A percentile compares a stretch with the other conserved stretches of the same genome.
Evolutionary conservation across 2,888 invertebrate genomes (phyloP).

Genomic region (Drosophila meridiana): DNA sequence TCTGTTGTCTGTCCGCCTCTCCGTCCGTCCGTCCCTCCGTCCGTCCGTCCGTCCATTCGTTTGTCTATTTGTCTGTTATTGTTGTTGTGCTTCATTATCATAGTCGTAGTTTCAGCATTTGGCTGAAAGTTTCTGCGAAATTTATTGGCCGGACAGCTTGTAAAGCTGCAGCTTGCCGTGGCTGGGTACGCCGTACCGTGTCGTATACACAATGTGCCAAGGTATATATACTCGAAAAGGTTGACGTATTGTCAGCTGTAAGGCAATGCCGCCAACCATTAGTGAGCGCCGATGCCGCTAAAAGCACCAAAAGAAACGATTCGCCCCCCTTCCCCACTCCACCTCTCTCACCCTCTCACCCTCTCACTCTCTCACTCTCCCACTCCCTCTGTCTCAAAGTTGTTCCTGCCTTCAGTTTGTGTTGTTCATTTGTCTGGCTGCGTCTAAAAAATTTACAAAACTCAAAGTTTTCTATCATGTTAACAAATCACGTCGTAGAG

Average conservation of each 20-base stretch:
- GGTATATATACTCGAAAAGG: background rate
- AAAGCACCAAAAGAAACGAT: constrained; percentile 38
- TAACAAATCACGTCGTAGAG: constrained; percentile 77
- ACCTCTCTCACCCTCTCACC: background rate
- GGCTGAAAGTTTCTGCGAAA: constrained; percentile 34
- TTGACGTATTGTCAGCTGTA: constrained; percentile 21
- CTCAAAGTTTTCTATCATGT: constrained; percentile 79
- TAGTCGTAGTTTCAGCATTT: constrained; percentile 13
- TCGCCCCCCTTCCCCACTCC: background rate
- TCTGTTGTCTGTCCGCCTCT: constrained; percentile 50
- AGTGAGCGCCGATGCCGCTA: constrained; percentile 35
- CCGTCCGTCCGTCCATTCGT: constrained; percentile 28
- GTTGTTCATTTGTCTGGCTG: constrained; percentile 35
- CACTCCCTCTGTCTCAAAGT: constrained; percentile 26
- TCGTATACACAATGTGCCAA: constrained; percentile 53
- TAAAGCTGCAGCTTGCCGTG: constrained; percentile 28
- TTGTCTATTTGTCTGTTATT: constrained; percentile 29
- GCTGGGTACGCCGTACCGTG: background rate
- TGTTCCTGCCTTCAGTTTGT: constrained; percentile 41
- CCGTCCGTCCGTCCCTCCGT: background rate
- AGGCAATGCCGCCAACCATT: constrained; percentile 29
- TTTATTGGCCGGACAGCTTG: constrained; percentile 59
- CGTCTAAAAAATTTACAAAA: constrained; percentile 64
- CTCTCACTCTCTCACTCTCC: background rate
- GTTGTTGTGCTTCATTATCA: constrained; percentile 46